phyloP scores from a whole-genome alignment of 1,140 invertebrate species.

The Formica selysi region DNA sequence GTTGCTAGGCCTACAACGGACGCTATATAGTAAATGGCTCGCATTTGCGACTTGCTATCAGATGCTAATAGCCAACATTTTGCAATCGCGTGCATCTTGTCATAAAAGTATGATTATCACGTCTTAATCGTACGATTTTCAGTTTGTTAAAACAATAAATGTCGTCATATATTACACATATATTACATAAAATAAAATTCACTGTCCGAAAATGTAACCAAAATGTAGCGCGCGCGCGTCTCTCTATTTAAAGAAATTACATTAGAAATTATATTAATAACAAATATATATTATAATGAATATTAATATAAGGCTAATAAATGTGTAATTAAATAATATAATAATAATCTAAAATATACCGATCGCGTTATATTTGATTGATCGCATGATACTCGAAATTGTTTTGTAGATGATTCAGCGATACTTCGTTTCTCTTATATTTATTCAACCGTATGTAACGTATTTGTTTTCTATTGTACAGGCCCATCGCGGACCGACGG shows the following conservation, averaged over 20 bases:
- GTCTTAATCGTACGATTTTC: background rate
- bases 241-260: no score
- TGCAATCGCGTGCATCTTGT: background rate
- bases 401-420: background rate
- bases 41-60: constrained; percentile 44
- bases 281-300: background rate
- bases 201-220: no score
- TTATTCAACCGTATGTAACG: constrained; percentile 61
- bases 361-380: background rate
- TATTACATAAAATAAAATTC: no score
- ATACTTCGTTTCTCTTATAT: background rate
- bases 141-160: no score
- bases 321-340: background rate
- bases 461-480: constrained; percentile 74
- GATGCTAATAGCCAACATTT: constrained; percentile 29
- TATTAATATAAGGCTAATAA: constrained; percentile 6
- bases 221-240: background rate
- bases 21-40: constrained; percentile 24
- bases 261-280: background rate
- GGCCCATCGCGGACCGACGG: constrained; percentile 73
- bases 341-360: constrained; percentile 8
- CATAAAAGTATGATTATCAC: background rate
- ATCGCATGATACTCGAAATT: background rate
- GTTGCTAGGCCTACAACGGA: constrained; percentile 76
- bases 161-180: no score